These are phyloP conservation scores for Phenganax subtilis DNA, from an alignment of 92 coral and sea anemone genomes.

Conservation along the genomic window DNA sequence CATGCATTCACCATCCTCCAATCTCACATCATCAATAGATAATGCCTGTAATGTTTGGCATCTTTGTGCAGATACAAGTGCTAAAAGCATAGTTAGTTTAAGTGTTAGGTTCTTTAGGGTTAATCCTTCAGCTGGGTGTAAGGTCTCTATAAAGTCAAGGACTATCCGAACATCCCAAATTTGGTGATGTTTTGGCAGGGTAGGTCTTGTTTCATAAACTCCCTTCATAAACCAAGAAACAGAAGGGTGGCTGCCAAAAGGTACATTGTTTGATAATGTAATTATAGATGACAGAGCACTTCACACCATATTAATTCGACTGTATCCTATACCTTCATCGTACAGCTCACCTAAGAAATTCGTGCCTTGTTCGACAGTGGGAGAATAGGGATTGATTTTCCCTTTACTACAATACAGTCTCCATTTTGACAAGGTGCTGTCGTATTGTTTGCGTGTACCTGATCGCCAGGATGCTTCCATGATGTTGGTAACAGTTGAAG, in stretches of 20 bases:
- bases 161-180: constrained; percentile 56
- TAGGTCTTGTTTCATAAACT: constrained; percentile 38
- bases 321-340: constrained; percentile 19
- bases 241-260: constrained; percentile 11
- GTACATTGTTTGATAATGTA: background rate
- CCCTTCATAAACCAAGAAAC: constrained; percentile 35
- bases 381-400: constrained; percentile 19
- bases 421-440: constrained; percentile 2
- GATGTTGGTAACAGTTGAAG: constrained; percentile 12
- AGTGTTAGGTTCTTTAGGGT: constrained; percentile 42
- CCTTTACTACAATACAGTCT: constrained; percentile 4
- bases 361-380: background rate
- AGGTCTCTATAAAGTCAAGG: constrained; percentile 39
- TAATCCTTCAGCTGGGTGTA: constrained; percentile 43
- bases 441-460: constrained; percentile 22
- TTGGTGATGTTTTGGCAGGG: constrained; percentile 26
- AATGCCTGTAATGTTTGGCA: constrained; percentile 38
- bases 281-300: constrained; percentile 19
- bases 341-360: background rate
- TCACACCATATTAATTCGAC: constrained; percentile 14
- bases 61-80: constrained; percentile 39
- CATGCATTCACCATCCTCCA: constrained; percentile 18
- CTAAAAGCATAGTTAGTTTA: constrained; percentile 40
- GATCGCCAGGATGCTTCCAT: constrained; percentile 23
- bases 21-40: constrained; percentile 24